phyloP scores from a whole-genome alignment of 2,888 invertebrate genomes.

The Baccha elongata region DNA sequence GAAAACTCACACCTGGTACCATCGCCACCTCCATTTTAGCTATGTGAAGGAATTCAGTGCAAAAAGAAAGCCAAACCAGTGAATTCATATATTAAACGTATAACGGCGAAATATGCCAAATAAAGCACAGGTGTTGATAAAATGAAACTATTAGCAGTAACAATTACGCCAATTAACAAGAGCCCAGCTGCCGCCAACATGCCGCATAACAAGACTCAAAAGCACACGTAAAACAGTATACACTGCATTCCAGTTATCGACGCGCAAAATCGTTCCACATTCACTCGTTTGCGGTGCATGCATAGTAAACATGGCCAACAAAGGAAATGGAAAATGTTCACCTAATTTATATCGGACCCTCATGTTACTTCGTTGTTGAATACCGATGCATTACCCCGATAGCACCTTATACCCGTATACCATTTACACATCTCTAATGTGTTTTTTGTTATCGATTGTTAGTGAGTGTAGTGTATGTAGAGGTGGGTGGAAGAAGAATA shows the following conservation, averaged over 20 bases:
- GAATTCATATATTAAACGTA: no score
- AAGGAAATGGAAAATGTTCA: constrained; percentile 47
- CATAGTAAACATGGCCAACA: background rate
- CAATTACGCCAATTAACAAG: constrained; percentile 64
- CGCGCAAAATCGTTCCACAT: constrained; percentile 58
- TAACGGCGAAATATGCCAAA: constrained; percentile 18
- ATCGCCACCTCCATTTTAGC: constrained; percentile 1
- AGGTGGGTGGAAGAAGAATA: constrained; percentile 4
- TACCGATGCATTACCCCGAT: constrained; percentile 41
- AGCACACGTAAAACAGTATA: constrained; percentile 26
- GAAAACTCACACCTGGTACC: constrained; percentile 32
- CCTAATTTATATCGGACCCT: constrained; percentile 57
- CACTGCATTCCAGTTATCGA: constrained; percentile 33
- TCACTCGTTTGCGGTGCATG: constrained; percentile 45
- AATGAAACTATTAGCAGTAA: constrained; percentile 34
- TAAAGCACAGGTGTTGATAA: constrained; percentile 61
- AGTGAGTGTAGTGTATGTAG: background rate
- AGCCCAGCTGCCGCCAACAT: constrained; percentile 19
- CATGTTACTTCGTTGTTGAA: constrained; percentile 33
- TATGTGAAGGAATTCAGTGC: constrained; percentile 34
- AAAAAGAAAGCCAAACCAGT: constrained; percentile 63
- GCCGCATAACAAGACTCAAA: constrained; percentile 53
- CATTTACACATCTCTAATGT: constrained; percentile 17
- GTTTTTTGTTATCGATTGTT: constrained; percentile 37
- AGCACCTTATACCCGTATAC: background rate